Conservation (phyloP, 2,888 invertebrate genomes). For the Eilema griseolum region DNA sequence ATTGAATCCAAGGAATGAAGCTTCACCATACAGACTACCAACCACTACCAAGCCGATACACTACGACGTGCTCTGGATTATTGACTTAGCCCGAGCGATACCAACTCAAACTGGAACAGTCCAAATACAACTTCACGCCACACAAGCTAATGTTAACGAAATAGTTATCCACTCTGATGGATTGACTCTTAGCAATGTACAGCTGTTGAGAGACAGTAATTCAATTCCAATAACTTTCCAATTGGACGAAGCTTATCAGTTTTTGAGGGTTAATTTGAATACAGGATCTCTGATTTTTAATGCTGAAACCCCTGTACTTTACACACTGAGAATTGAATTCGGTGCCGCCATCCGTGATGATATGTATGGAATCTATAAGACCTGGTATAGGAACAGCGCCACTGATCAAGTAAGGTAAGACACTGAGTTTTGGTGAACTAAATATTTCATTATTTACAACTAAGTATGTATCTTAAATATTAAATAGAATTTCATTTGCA, state of each 20-base stretch:
- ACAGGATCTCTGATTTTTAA: neutral
- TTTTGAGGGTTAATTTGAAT: neutral
- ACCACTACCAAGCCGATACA: constrained; percentile 8
- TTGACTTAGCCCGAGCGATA: neutral
- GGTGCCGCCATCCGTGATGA: neutral
- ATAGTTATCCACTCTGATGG: constrained; percentile 17
- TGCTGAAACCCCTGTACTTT: neutral
- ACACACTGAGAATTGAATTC: constrained; percentile 1
- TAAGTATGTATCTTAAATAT: too few relatives aligned
- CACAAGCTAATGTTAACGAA: constrained; percentile 14
- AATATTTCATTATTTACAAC: too few relatives aligned
- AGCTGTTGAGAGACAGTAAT: neutral
- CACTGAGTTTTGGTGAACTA: neutral
- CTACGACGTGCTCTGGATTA: neutral
- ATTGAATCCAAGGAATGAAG: constrained; percentile 4
- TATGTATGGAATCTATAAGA: constrained; percentile 12
- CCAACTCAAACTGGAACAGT: constrained; percentile 16
- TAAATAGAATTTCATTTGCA: too few relatives aligned
- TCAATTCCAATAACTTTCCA: neutral
- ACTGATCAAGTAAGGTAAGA: constrained; percentile 1
- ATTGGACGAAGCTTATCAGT: neutral
- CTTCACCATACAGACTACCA: constrained; percentile 6
- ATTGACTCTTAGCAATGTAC: neutral
- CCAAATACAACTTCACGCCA: constrained; percentile 11
- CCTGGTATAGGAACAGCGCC: constrained; percentile 7